Percentiles rank a stretch among this genome's conserved stretches.
phyloP scores from a whole-genome alignment of 2,113 vertebrate genomes.

The Cettia cetti region DNA sequence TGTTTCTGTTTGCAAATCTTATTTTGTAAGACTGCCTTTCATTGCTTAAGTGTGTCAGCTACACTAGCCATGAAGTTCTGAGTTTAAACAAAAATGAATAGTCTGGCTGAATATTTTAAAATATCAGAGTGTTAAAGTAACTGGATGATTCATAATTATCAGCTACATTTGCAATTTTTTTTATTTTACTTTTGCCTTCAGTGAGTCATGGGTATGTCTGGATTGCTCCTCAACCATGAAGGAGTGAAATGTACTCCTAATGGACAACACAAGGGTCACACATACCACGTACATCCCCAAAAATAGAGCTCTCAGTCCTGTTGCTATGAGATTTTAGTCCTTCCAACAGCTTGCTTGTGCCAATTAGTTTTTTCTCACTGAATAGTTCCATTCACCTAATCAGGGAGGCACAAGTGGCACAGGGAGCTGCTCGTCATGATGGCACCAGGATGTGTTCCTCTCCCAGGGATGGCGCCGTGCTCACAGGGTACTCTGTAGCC shows the following conservation, averaged over 20 bases:
- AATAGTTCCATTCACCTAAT: not conserved
- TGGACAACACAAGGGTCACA: not conserved
- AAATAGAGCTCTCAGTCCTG: not conserved
- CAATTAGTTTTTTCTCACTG: not conserved
- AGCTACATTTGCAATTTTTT: not conserved
- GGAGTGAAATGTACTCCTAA: not conserved
- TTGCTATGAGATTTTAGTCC: not conserved
- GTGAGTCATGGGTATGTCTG: slow-evolving; percentile 6
- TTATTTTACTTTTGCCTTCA: not conserved
- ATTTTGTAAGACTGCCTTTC: not conserved
- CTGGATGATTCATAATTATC: slow-evolving; percentile 23
- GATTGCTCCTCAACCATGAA: not conserved
- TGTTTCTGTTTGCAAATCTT: not conserved
- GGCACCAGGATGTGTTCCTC: not conserved
- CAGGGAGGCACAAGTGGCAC: not conserved
- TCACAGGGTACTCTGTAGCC: not conserved
- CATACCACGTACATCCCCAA: not conserved
- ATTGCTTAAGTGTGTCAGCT: not conserved
- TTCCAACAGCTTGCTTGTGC: not conserved
- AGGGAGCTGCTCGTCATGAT: fast-evolving
- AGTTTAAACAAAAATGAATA: not conserved
- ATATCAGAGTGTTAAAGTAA: not conserved
- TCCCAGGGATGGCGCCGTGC: fast-evolving
- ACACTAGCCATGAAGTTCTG: not conserved
- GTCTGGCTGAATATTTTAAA: not conserved